Percentiles rank a stretch among this genome's conserved stretches.
Conservation (phyloP, 2,888 invertebrate genomes). For the Lathronympha strigana region DNA sequence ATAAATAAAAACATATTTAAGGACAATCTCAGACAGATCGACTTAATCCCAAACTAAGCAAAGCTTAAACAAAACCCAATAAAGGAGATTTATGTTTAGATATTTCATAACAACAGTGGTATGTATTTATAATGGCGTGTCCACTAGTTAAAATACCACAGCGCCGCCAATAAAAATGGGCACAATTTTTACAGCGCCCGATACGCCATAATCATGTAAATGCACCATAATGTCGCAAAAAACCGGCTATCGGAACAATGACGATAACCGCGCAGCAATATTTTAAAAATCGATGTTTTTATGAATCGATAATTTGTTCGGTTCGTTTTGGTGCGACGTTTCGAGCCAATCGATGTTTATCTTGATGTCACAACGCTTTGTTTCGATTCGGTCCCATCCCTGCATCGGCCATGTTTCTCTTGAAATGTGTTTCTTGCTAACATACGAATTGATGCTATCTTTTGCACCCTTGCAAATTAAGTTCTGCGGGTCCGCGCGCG, state of each 20-base stretch:
- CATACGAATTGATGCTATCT: slow-evolving; percentile 79
- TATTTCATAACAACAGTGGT: slow-evolving; percentile 10
- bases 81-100: background rate
- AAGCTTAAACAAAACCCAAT: too few species aligned
- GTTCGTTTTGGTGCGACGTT: slow-evolving; percentile 80
- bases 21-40: too few species aligned
- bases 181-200: slow-evolving; percentile 41
- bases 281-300: slow-evolving; percentile 83
- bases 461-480: slow-evolving; percentile 64
- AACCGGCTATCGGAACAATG: slow-evolving; percentile 71
- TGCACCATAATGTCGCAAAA: slow-evolving; percentile 43
- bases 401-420: slow-evolving; percentile 79
- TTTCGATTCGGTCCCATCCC: slow-evolving; percentile 74
- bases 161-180: slow-evolving; percentile 33
- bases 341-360: slow-evolving; percentile 79
- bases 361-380: slow-evolving; percentile 82
- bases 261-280: slow-evolving; percentile 75
- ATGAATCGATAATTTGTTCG: slow-evolving; percentile 84
- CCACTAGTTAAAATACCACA: slow-evolving; percentile 20
- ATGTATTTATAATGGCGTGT: slow-evolving; percentile 3
- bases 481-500: slow-evolving; percentile 50
- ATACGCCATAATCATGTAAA: slow-evolving; percentile 34
- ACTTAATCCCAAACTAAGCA: too few species aligned
- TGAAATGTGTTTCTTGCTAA: slow-evolving; percentile 84
- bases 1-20: too few species aligned